Evolutionary conservation across 2,113 vertebrate genomes (phyloP), one percentile per base, ranked within the genome.

Genomic region (Uria aalge): DNA sequence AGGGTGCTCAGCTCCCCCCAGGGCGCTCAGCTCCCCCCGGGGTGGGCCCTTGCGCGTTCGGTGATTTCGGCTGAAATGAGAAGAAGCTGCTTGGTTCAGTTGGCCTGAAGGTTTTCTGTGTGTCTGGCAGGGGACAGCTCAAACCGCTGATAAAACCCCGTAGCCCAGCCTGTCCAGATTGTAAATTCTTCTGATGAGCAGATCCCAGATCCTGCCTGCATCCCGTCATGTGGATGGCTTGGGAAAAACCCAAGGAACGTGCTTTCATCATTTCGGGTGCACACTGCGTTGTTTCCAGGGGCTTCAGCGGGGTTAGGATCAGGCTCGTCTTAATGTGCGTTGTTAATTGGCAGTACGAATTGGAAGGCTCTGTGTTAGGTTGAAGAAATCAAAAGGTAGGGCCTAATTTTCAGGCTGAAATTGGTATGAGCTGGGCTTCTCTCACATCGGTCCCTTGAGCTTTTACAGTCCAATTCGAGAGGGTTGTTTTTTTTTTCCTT

Each of bases 11-110:
- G 57, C 29, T 68, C n/a, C 30, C 50, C 34, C 26, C 19, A 0
- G 0, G 1, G 8, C 2, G 55, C 73, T 87, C 2, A 40, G 57
- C 29, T 68, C n/a, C 30, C 50, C 34, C 26, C 19, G 0, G 0
- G 1, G 8, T 2, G 3, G 12, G 47, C 52, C 19, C 15, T 17
- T 12, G 27, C 4, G 2, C 30, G 6, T 11, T 19, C 26, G 2
- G 3, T 32, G 32, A 10, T 6, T 41, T 19, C 5, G 24, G 48
- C 43, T 68, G 89, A 17, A 32, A 19, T 0, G 14, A 36, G 56
- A 52, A 47, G 29, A 2, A 69, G 47, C 24, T 34, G 29, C 36
- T 32, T 12, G 27, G 26, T 53, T 90, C 1, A 2, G 17, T 52
- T 12, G 18, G 12, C n/a, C 3, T 11, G 36, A 48, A 17, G 0